Base-by-base conservation (phyloP, 2,888 invertebrate species). In the Napeogenes sylphis region DNA sequence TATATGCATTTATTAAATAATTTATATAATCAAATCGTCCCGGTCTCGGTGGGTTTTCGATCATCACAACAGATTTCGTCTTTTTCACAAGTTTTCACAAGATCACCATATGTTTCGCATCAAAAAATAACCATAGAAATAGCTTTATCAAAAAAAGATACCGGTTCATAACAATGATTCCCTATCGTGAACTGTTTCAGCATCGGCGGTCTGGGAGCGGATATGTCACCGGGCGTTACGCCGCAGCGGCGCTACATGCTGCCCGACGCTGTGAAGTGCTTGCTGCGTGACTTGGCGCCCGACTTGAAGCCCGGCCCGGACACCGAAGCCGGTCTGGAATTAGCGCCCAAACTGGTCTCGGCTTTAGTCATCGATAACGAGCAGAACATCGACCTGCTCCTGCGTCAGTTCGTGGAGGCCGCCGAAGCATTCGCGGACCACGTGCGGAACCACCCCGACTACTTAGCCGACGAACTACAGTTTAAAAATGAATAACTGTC, bases 221-320 rank as follows among this genome's bases (percentile, higher is more conserved):
- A 87, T 55, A 47, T 78, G 63, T 51, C 82, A 33, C 80, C 76
- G 21, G 59, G 65, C 45, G 71, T 84, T 62, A 83, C 84, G 3
- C 77, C 84, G 45, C 83, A 73, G 79, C 79, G 82, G 0, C 84
- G 87, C 65, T 89, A 87, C 81, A n/a, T 4, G 70, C 77, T 89
- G 72, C 87, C 87, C 2, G 71, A 2, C 32, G 82, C 78, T 21
- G 73, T 74, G 2, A 12, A 53, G 30, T 67, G 70, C 53, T 81
- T 87, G 60, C 72, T 76, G 56, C 64, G 3, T 0, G 74, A 81
- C 75, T 61, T 83, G 59, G 61, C 68, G 14, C 45, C 2, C 8
- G 21, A 35, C 35, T 35, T 47, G 58, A 47, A 59, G 62, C 45
- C 66, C 21, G 55, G 61, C 42, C 55, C 47, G 35, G 53, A 59